Base-by-base conservation (phyloP, 23 tunicate species). In the Trididemnum nubilum region DNA sequence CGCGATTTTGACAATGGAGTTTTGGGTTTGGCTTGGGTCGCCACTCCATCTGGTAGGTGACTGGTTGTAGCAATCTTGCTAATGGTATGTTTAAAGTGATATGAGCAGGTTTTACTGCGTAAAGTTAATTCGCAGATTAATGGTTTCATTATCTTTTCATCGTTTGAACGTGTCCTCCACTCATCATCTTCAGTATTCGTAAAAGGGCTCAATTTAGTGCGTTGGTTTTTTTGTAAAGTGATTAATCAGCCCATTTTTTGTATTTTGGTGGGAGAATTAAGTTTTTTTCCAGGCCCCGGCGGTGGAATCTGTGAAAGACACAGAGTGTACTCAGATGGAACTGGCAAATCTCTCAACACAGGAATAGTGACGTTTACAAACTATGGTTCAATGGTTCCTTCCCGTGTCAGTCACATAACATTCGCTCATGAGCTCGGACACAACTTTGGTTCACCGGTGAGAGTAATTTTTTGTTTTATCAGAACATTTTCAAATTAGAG, bases 391-490 rank as follows among this genome's bases (percentile, higher is more conserved):
- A 85, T 82, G 15, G 75, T 89, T 52, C 95, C 99, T 0, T 70
- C 96, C 24, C 49, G 69, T 33, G 99, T 95, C 51, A 90, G 89
- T 35, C 99, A 95, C 85, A 89, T 95, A 82, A 95, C 99, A 0
- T 89, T 95, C 71, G 95, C 99, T 70, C 99, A 95, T 49, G 99
- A 95, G 63, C 84, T 95, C 18, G 99, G 99, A 2, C 99, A 95
- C 78, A 95, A 89, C 66, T 95, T 95, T 69, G 99, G 99, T 7
- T 95, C 99, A 33, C 99, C 99, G 64, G 97, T 92, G 78, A 82
- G 87, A n/a, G n/a, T n/a, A n/a, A n/a, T n/a, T n/a, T n/a, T n/a
- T n/a, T n/a, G n/a, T n/a, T 63, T 63, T n/a, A n/a, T n/a, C n/a
- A n/a, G n/a, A n/a, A n/a, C 19, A n/a, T n/a, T n/a, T n/a, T n/a